Base-by-base conservation (phyloP, 2,797 vertebrate genomes). In the Lacerta viridis region DNA sequence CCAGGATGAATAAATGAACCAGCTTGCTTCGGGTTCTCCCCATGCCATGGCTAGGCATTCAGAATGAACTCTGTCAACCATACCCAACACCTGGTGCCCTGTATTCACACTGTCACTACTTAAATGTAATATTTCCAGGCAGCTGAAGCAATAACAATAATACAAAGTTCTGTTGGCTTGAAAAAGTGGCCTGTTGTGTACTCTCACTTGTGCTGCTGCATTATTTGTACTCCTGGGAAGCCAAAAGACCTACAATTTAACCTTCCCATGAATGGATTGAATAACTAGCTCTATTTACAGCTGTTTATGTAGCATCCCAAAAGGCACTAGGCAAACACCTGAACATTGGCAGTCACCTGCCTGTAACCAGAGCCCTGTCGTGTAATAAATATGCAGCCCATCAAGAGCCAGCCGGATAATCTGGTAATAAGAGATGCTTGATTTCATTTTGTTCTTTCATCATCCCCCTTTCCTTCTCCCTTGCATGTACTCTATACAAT, bases 261-360 rank as follows among this genome's bases (percentile, higher is more conserved):
- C 90, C 75, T 90, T 91, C 88, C 84, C 69, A 74, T 11, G 50
- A 92, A 83, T 3, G 33, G 89, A 94, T 4, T 92, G 83, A 93
- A 89, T 93, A 94, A 91, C 93, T 85, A 86, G 82, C 80, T 95
- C 89, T 50, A n/a, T 85, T 95, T 94, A 90, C 87, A 94, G 86
- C 80, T 91, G 85, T 92, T 96, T 74, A 86, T 43, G 27, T 78
- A 86, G 41, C 82, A 92, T 93, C 88, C 88, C 91, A 89, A 91
- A 94, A 92, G 84, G 84, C 11, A 36, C 36, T 91, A 94, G 84
- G 87, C 83, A 93, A 95, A 96, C 85, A 93, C 66, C 82, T 87
- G 92, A 94, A 93, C 33, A 82, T 64, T 91, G 79, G 83, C 90
- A 92, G 85, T 92, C 55, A 82, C 80, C 92, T 82, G 88, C 85